These are phyloP conservation scores for Thecocarcelia acutangulata DNA, from an alignment of 2,888 invertebrate species.

Conservation along the genomic window DNA sequence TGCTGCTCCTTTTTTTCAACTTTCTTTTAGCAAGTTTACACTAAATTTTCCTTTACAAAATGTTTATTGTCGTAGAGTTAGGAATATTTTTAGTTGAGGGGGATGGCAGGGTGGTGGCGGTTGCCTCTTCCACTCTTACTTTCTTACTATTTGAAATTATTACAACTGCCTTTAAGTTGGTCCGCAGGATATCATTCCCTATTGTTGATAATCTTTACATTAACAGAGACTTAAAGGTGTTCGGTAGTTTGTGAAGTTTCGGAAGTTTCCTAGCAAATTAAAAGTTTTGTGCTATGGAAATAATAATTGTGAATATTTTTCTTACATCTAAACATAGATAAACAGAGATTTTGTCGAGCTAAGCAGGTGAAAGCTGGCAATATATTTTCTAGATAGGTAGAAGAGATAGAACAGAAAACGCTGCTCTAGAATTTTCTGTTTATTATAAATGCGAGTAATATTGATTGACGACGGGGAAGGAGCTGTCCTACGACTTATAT, in stretches of 20 bases:
- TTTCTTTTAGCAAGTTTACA: constrained; percentile 59
- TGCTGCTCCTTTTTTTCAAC: constrained; percentile 38
- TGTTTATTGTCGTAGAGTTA: constrained; percentile 60
- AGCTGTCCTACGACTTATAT: too few species aligned
- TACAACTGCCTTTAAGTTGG: constrained; percentile 63
- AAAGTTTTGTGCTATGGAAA: constrained; percentile 25
- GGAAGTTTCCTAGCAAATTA: constrained; percentile 3
- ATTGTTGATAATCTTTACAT: constrained; percentile 54
- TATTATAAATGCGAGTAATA: too few species aligned
- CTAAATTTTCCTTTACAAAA: constrained; percentile 56
- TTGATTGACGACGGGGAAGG: too few species aligned
- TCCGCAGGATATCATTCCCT: constrained; percentile 51
- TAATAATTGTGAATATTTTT: not conserved
- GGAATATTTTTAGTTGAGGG: constrained; percentile 30
- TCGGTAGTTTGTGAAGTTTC: constrained; percentile 30
- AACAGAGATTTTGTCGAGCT: too few species aligned
- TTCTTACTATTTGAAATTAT: constrained; percentile 62
- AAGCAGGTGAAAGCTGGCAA: too few species aligned
- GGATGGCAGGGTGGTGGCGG: too few species aligned
- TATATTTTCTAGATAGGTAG: too few species aligned
- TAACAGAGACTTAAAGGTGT: constrained; percentile 56
- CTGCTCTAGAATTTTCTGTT: too few species aligned
- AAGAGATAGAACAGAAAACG: too few species aligned
- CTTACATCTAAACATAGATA: too few species aligned
- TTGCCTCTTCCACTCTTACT: constrained; percentile 20